A percentile compares a stretch with the other conserved stretches of the same genome.
Evolutionary conservation across 1,140 invertebrate species (phyloP).

Genomic region (Ericerus pela): DNA sequence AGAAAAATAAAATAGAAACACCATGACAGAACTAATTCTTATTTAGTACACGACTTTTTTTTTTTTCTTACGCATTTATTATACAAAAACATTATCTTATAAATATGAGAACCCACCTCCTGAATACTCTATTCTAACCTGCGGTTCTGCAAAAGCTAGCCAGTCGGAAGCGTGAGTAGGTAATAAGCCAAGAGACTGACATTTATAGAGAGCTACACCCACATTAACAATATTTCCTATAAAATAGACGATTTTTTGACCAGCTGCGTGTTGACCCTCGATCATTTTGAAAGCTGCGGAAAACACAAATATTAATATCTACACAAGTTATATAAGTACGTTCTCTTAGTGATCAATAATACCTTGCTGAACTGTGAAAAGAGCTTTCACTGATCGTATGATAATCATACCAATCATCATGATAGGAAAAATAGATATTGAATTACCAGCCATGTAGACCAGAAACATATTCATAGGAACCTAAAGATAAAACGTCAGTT

Average conservation of each 20-base stretch:
- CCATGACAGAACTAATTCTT: slow-evolving; percentile 13
- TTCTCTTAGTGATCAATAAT: background rate
- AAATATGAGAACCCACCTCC: slow-evolving; percentile 64
- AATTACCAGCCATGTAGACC: slow-evolving; percentile 99
- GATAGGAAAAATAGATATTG: slow-evolving; percentile 99
- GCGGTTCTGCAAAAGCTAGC: slow-evolving; percentile 92
- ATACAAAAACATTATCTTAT: slow-evolving; percentile 28
- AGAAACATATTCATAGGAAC: slow-evolving; percentile 98
- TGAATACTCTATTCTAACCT: slow-evolving; percentile 70
- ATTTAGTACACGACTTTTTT: slow-evolving; percentile 8
- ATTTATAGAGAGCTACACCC: slow-evolving; percentile 89
- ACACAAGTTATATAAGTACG: background rate
- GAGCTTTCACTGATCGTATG: slow-evolving; percentile 83
- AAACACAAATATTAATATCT: background rate
- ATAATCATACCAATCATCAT: slow-evolving; percentile 99
- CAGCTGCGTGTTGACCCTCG: slow-evolving; percentile 76
- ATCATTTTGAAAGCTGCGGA: slow-evolving; percentile 78
- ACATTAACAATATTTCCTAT: slow-evolving; percentile 90
- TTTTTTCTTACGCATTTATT: slow-evolving; percentile 9
- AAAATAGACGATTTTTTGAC: slow-evolving; percentile 89
- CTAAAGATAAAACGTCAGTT: slow-evolving; percentile 29
- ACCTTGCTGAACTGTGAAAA: slow-evolving; percentile 74
- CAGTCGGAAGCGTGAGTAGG: slow-evolving; percentile 97
- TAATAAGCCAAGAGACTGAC: slow-evolving; percentile 93
- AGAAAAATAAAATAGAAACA: slow-evolving; percentile 22